Evolutionary conservation across 1,140 invertebrate species (phyloP), one percentile per base, ranked within the genome.

Genomic region (Capitella teleta): DNA sequence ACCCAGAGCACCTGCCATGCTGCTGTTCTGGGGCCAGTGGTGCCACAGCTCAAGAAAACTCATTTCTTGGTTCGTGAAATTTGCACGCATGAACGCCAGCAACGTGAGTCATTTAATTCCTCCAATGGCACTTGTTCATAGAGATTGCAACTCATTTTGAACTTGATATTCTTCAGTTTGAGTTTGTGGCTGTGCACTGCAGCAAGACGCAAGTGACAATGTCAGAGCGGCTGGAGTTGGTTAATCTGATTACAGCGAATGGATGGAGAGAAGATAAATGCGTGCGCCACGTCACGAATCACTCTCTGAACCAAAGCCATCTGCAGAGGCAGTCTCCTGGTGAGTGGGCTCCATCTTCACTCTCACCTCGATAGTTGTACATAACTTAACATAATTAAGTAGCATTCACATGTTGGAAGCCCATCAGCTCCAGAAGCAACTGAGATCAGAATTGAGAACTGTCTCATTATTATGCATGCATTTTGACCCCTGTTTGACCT

Each of bases 1-100:
- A 26, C 54, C 57, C 52, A 38, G 62, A 12, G 58, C 51, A 42
- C 59, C 64, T 14, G 65, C 63, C 23, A 60, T 61, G 28, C 53
- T 72, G 5, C 46, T 70, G 16, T 72, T 72, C 53, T 72, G 69
- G 69, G 67, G 64, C 28, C 62, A 61, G 40, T 68, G 66, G 67
- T 70, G n/a, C n/a, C n/a, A n/a, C n/a, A n/a, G n/a, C n/a, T n/a
- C n/a, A n/a, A n/a, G n/a, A n/a, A n/a, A n/a, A n/a, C n/a, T n/a
- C n/a, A n/a, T n/a, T n/a, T n/a, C n/a, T n/a, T 51, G 58, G 45
- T 64, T 57, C 49, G 40, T 61, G 25, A 56, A 58, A 42, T 69
- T 65, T 59, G 61, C 65, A 10, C 49, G 57, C 16, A 59, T 63
- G 25, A 55, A 59, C 46, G 40, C 24, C 38, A 18, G 28, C 26